Conservation (phyloP, 2,113 vertebrate genomes). For the Antennarius striatus region DNA sequence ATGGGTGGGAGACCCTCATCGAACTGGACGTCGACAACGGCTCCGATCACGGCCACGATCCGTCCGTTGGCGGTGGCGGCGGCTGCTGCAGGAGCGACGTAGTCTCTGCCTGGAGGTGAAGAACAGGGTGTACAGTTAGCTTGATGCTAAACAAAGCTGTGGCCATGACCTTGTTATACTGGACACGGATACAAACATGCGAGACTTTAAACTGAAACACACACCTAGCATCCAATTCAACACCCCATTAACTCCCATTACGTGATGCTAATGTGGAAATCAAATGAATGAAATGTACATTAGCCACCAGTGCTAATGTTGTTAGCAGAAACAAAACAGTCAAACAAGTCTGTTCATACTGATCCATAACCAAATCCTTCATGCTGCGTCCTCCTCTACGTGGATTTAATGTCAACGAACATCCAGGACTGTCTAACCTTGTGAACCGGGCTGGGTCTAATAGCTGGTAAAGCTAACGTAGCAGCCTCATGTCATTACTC, state of each 20-base stretch:
- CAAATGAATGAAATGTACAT: no score
- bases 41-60: slow-evolving; percentile 96
- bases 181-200: no score
- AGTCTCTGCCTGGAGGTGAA: slow-evolving; percentile 84
- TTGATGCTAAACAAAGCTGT: not conserved
- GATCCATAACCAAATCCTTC: no score
- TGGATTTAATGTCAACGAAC: no score
- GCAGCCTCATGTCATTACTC: slow-evolving; percentile 70
- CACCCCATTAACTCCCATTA: no score
- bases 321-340: no score
- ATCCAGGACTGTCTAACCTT: not conserved
- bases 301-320: no score
- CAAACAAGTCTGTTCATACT: no score
- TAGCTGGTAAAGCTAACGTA: slow-evolving; percentile 18
- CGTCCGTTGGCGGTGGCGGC: slow-evolving; percentile 81
- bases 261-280: no score
- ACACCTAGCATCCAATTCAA: no score
- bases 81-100: slow-evolving; percentile 86
- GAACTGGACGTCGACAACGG: slow-evolving; percentile 98
- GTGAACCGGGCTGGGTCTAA: not conserved
- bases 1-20: slow-evolving; percentile 95
- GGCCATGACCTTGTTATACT: slow-evolving; percentile 18
- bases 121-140: not conserved
- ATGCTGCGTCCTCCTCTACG: no score
- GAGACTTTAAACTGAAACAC: no score